Conservation (phyloP, 2,888 invertebrate species). For the Chironomus riparius region DNA sequence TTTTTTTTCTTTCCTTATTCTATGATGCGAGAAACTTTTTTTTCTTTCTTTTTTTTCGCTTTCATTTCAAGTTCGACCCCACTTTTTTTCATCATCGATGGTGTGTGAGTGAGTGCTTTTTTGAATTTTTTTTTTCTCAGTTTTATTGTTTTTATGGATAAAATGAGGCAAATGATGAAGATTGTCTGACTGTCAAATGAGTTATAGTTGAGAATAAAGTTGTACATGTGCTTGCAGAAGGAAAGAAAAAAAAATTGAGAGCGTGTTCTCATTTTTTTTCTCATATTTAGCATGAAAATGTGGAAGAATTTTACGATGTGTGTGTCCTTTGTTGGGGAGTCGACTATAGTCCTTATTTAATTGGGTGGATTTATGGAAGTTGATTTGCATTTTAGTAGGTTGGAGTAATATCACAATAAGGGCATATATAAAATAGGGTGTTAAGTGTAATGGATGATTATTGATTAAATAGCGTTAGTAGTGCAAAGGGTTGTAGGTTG, state of each 20-base stretch:
- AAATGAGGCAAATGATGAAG: neutral
- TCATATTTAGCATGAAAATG: neutral
- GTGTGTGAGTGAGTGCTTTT: constrained; percentile 27
- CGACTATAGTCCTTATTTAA: too few relatives aligned
- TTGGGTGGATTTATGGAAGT: too few relatives aligned
- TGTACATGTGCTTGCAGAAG: too few relatives aligned
- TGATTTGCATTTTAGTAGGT: too few relatives aligned
- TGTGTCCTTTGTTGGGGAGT: too few relatives aligned
- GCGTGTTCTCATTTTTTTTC: neutral
- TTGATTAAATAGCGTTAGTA: too few relatives aligned
- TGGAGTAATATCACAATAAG: too few relatives aligned
- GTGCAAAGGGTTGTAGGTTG: too few relatives aligned
- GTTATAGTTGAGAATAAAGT: neutral
- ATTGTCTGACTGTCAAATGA: neutral
- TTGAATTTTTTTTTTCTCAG: constrained; percentile 26
- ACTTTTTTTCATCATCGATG: constrained; percentile 28
- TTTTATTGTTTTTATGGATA: neutral
- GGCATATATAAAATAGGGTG: too few relatives aligned
- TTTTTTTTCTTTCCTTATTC: constrained; percentile 27
- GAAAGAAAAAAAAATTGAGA: neutral
- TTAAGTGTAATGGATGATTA: too few relatives aligned
- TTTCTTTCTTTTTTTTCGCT: constrained; percentile 33
- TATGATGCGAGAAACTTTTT: constrained; percentile 26
- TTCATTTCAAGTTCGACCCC: constrained; percentile 36
- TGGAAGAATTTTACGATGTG: neutral